phyloP scores from a whole-genome alignment of 2,888 invertebrate species.

The Leptodirus hochenwartii region DNA sequence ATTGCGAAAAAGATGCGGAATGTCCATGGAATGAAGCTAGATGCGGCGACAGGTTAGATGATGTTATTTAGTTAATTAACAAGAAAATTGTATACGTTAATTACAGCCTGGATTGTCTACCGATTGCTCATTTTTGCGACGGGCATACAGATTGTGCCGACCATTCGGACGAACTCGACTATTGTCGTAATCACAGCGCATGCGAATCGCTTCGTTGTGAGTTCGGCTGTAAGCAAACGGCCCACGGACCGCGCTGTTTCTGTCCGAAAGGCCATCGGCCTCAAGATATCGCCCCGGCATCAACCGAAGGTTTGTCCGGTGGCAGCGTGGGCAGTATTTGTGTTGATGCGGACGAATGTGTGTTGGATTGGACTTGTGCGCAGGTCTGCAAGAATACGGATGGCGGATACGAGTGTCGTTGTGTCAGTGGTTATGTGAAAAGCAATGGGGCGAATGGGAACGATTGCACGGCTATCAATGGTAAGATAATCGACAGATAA shows the following conservation, averaged over 20 bases:
- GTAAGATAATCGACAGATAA: slow-evolving; percentile 27
- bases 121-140: slow-evolving; percentile 46
- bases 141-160: slow-evolving; percentile 45
- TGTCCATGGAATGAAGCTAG: slow-evolving; percentile 51
- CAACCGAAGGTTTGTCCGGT: slow-evolving; percentile 36
- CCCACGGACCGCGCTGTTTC: slow-evolving; percentile 53
- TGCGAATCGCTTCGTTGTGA: slow-evolving; percentile 21
- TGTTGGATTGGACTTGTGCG: slow-evolving; percentile 48
- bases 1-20: slow-evolving; percentile 38
- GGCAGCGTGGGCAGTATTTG: slow-evolving; percentile 30
- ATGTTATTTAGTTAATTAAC: no score
- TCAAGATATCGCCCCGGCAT: no score
- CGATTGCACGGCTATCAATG: slow-evolving; percentile 50
- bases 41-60: slow-evolving; percentile 45
- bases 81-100: no score
- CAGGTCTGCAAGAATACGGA: slow-evolving; percentile 51
- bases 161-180: slow-evolving; percentile 52
- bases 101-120: slow-evolving; percentile 39
- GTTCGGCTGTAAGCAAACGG: slow-evolving; percentile 51
- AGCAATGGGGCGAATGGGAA: no score
- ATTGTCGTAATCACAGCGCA: slow-evolving; percentile 33
- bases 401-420: slow-evolving; percentile 52
- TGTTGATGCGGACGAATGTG: slow-evolving; percentile 63
- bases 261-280: slow-evolving; percentile 51
- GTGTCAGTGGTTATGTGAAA: slow-evolving; percentile 48